phyloP scores from a whole-genome alignment of 1,140 invertebrate species.

The Drosophila tsacasi region DNA sequence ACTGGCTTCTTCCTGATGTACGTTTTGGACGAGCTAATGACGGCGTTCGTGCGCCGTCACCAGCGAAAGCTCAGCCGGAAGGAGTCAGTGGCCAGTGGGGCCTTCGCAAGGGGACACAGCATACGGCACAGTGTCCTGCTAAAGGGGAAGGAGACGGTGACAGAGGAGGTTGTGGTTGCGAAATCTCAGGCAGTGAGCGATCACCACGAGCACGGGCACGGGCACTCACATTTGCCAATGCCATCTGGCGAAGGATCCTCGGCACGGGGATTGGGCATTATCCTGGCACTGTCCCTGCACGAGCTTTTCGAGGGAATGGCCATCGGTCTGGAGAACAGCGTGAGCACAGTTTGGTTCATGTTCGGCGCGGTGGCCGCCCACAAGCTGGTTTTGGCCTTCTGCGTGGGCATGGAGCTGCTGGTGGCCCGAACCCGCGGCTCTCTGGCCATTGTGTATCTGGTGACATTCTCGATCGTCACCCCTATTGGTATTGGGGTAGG shows the following conservation, averaged over 20 bases:
- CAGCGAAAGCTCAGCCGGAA: constrained; percentile 74
- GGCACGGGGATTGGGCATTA: constrained; percentile 91
- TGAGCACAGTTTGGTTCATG: constrained; percentile 91
- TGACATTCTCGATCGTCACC: constrained; percentile 92
- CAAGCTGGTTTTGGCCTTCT: constrained; percentile 95
- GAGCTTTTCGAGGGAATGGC: constrained; percentile 96
- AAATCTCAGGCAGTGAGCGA: constrained; percentile 64
- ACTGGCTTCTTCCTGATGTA: constrained; percentile 94
- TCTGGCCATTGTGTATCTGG: constrained; percentile 89
- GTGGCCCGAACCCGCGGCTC: constrained; percentile 88
- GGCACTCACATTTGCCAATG: constrained; percentile 85
- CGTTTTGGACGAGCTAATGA: constrained; percentile 92
- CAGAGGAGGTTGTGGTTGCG: constrained; percentile 32
- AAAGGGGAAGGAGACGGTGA: not conserved
- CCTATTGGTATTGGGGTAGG: constrained; percentile 92
- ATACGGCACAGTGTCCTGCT: constrained; percentile 65
- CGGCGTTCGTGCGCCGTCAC: constrained; percentile 87
- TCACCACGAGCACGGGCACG: constrained; percentile 81
- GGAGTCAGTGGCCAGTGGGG: constrained; percentile 59
- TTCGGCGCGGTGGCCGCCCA: constrained; percentile 95
- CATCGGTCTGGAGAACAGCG: constrained; percentile 91
- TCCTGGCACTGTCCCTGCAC: constrained; percentile 95
- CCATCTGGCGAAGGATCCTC: constrained; percentile 85
- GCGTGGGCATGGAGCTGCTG: constrained; percentile 92
- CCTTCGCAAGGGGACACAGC: constrained; percentile 72